These are phyloP conservation scores for Raja brachyura DNA, from an alignment of 2,113 vertebrate genomes.

Conservation along the genomic window DNA sequence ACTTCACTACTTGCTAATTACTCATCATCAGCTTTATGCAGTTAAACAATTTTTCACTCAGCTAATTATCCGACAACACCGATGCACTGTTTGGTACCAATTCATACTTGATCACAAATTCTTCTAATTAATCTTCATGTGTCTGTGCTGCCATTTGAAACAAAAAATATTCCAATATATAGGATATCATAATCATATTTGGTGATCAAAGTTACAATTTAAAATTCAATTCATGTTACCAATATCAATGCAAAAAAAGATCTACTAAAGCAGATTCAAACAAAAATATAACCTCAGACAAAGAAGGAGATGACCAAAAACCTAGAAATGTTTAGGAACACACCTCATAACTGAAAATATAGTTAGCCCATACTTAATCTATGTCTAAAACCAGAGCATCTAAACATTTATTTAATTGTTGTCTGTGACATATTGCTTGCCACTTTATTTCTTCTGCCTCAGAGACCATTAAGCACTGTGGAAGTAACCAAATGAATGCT, in stretches of 20 bases:
- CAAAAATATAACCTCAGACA: neutral
- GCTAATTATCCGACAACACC: neutral
- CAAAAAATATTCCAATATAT: neutral
- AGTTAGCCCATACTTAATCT: neutral
- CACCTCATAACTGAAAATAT: neutral
- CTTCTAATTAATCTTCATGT: neutral
- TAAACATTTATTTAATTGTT: neutral
- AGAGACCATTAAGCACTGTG: neutral
- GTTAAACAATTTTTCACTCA: neutral
- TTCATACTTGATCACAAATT: neutral
- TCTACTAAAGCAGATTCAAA: neutral
- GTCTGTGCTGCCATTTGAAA: neutral
- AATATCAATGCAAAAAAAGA: neutral
- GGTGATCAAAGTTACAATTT: neutral
- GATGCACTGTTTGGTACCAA: neutral
- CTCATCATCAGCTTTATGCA: neutral
- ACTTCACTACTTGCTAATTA: neutral
- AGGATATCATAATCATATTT: too few species aligned
- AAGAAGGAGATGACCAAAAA: neutral
- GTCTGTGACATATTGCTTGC: neutral
- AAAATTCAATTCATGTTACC: neutral
- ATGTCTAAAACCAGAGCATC: neutral
- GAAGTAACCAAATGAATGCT: neutral
- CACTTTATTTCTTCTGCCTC: neutral
- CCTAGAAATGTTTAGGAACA: neutral